Evolutionary conservation across 2,113 vertebrate genomes (phyloP).

Genomic region (Oceanodroma tethys): DNA sequence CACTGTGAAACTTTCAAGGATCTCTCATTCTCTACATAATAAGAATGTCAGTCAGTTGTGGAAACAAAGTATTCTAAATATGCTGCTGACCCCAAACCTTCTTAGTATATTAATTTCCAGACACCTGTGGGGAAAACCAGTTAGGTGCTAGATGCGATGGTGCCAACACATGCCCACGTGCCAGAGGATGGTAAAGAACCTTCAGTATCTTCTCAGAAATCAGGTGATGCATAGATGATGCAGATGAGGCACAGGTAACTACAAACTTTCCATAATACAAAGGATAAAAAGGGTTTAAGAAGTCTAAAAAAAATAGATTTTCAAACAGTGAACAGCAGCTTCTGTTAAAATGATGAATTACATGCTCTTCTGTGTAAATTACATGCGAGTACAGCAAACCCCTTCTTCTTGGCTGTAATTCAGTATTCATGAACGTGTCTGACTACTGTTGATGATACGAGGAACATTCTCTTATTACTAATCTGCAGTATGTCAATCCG

Average conservation of each 20-base stretch:
- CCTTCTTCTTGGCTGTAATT: slow-evolving; percentile 35
- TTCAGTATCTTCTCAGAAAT: background rate
- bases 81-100: background rate
- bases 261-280: background rate
- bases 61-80: background rate
- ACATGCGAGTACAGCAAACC: background rate
- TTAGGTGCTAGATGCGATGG: background rate
- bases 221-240: background rate
- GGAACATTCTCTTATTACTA: slow-evolving; percentile 38
- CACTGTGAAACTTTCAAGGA: background rate
- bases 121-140: background rate
- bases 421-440: background rate
- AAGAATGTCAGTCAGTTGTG: background rate
- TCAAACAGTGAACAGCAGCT: background rate
- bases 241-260: background rate
- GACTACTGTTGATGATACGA: background rate
- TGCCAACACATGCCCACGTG: fast-evolving
- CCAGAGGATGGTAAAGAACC: background rate
- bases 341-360: slow-evolving; percentile 23
- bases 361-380: slow-evolving; percentile 27
- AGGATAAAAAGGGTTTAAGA: background rate
- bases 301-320: background rate
- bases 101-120: background rate
- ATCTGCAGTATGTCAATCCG: slow-evolving; percentile 39
- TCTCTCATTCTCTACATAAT: background rate